Base-by-base conservation (phyloP, 1,140 invertebrate genomes). In the Heliothis virescens region DNA sequence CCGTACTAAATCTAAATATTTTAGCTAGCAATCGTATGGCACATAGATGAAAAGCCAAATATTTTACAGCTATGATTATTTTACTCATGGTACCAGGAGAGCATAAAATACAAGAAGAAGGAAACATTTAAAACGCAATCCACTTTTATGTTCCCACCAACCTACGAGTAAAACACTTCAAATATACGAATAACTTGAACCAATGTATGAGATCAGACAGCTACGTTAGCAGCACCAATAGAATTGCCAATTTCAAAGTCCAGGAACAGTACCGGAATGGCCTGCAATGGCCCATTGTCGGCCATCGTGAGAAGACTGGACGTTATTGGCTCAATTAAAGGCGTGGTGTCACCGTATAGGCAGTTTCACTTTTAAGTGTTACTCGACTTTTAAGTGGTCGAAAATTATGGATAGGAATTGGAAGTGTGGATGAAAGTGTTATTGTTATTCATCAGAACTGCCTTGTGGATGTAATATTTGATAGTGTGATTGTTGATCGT, bases 281-380 rank as follows among this genome's bases (percentile, higher is more conserved):
- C 47, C 13, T 29, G 65, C 12, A 71, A 53, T 71, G 26, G 67
- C 48, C 67, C 26, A 71, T 53, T 52, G 48, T 10, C 48, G 48
- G 48, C 21, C 67, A 71, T 48, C 3, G 48, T 71, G 67, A 26
- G 67, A 53, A 71, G 21, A 71, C 48, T 52, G 47, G 48, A 16
- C 67, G 16, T 53, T 71, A 53, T 53, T 71, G 67, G 12, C 21
- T n/a, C 67, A 52, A 53, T 71, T 53, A 71, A 53, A 15, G 67
- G 21, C 21, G 67, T n/a, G 48, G 52, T 71, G 67, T 9, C 5
- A 10, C 21, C 4, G 7, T 48, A 21, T 67, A 41, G 16, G 47
- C 63, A 53, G 48, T 52, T 71, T 18, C n/a, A 52, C 18, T 50
- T 71, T 71, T 71, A 21, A 71, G 47, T 71, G 67, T 41, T 34